Evolutionary conservation across 1,140 invertebrate species (phyloP), one percentile per base, ranked within the genome.

Genomic region (Hypsibius dujardini): DNA sequence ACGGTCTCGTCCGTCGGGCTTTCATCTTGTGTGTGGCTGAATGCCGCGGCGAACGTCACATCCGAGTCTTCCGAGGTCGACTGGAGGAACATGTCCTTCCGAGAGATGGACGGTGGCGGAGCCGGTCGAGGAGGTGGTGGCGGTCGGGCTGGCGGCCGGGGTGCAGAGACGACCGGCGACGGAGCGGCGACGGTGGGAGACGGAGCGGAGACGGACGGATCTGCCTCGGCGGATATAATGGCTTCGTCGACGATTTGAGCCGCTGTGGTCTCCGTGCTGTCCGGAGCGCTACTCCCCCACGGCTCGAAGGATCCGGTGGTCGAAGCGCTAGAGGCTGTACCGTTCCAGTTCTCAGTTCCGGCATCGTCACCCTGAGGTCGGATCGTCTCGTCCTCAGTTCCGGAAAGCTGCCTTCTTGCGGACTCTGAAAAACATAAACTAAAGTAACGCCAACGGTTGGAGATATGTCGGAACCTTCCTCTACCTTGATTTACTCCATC

Each of bases 31-130:
- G 62, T 67, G 42, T 67, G 62, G 12, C 62, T 45, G 42, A 67
- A 67, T 12, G 62, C 42, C 62, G 62, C 62, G 3, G 62, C 62
- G 42, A 67, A 67, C 3, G 62, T 67, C 3, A 45, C 62, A 42
- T 67, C 62, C 12, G 62, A 67, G 62, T 67, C 62, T 67, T 67
- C 12, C 62, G 62, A 67, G 12, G 12, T 67, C 3, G 62, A 67
- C 12, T 67, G 12, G 12, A 67, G 62, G 42, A 67, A 67, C 62
- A 67, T 67, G 62, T 67, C 62, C 42, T 67, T 67, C 12, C 62
- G 62, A 3, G 62, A 67, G 12, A 67, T 67, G 3, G 12, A 7
- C 12, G 62, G 62, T 12, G 62, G 12, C 12, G 62, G 42, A 7
- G 62, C 12, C 3, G 62, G 62, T 15, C 12, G 42, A 42, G 12